Conservation (phyloP, 2,888 invertebrate genomes). For the Perizoma flavofasciatum region DNA sequence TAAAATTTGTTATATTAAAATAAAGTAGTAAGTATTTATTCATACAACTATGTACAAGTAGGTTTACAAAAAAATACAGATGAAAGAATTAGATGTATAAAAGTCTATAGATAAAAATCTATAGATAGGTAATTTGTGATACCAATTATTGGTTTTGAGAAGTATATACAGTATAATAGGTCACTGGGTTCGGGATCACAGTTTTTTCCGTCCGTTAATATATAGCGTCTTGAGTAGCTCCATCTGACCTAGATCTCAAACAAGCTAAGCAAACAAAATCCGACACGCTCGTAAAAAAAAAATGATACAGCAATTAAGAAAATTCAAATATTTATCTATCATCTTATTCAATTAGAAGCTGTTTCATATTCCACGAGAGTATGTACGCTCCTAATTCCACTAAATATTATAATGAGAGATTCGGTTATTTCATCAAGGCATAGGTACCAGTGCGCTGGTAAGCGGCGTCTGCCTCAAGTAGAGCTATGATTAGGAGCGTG, state of each 20-base stretch:
- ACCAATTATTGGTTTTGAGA: too few relatives aligned
- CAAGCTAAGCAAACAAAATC: constrained; percentile 23
- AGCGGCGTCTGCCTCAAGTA: neutral
- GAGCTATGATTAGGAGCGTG: neutral
- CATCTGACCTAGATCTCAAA: constrained; percentile 11
- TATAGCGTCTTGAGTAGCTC: constrained; percentile 3
- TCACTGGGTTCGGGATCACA: neutral
- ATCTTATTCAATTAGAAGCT: constrained; percentile 51
- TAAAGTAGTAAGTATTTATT: too few relatives aligned
- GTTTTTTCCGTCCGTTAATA: neutral
- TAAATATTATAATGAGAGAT: constrained; percentile 57
- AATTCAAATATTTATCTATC: constrained; percentile 47
- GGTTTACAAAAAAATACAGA: too few relatives aligned
- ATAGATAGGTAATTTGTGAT: too few relatives aligned
- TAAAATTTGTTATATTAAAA: too few relatives aligned
- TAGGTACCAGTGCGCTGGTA: constrained; percentile 22
- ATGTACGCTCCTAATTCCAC: constrained; percentile 48
- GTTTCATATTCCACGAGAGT: constrained; percentile 47
- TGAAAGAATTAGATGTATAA: too few relatives aligned
- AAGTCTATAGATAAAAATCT: too few relatives aligned
- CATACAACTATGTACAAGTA: too few relatives aligned
- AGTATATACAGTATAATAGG: too few relatives aligned
- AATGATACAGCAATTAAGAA: constrained; percentile 32
- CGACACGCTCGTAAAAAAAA: constrained; percentile 19
- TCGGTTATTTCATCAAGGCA: constrained; percentile 45